Conservation (phyloP, 2,888 invertebrate genomes). For the Brassicogethes aeneus region DNA sequence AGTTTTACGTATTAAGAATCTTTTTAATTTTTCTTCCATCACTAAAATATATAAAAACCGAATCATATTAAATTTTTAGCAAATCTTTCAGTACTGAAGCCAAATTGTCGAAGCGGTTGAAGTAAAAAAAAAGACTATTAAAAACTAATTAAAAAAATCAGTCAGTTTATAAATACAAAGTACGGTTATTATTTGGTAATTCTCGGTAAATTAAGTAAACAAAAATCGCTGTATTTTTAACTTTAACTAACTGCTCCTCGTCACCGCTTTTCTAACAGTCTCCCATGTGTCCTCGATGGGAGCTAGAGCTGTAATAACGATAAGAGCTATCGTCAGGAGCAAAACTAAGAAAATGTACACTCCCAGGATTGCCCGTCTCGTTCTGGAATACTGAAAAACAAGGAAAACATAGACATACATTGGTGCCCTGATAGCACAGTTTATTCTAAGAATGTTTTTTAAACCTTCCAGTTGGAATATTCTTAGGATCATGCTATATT, state of each 20-base stretch:
- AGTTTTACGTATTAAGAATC: too few species aligned
- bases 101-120: too few species aligned
- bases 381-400: conserved; percentile 60
- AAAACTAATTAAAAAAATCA: neutral
- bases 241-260: conserved; percentile 4
- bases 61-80: too few species aligned
- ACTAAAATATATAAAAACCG: too few species aligned
- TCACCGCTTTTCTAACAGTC: conserved; percentile 11
- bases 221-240: neutral
- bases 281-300: conserved; percentile 60
- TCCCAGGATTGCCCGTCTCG: conserved; percentile 69
- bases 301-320: conserved; percentile 66
- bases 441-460: too few species aligned
- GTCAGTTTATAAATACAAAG: neutral
- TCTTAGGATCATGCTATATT: too few species aligned
- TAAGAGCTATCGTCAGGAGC: conserved; percentile 60
- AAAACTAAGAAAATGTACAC: conserved; percentile 66
- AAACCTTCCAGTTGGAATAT: too few species aligned
- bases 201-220: too few species aligned
- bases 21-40: too few species aligned
- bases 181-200: conserved; percentile 1
- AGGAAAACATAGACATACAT: conserved; percentile 15
- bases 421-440: too few species aligned
- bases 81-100: too few species aligned
- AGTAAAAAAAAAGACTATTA: too few species aligned